These are phyloP conservation scores for Sprattus sprattus DNA, from an alignment of 2,113 vertebrate species.

Conservation along the genomic window DNA sequence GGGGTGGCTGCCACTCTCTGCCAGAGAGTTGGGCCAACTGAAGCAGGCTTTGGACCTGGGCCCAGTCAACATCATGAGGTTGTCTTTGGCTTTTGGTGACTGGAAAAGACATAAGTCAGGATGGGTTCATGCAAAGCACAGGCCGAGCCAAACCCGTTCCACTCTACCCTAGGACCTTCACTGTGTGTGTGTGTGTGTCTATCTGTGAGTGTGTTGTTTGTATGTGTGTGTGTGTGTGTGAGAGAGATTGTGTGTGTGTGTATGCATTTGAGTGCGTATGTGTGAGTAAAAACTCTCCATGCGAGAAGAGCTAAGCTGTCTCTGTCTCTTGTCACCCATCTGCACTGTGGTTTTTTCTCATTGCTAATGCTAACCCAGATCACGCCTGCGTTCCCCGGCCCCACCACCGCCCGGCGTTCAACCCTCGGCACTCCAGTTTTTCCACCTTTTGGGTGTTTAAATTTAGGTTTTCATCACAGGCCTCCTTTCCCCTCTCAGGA, in stretches of 20 bases:
- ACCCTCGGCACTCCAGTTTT: constrained; percentile 20
- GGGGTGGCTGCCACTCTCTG: constrained; percentile 42
- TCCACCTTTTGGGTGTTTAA: constrained; percentile 31
- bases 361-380: not conserved
- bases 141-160: constrained; percentile 54
- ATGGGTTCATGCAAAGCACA: constrained; percentile 54
- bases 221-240: not conserved
- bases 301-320: constrained; percentile 50
- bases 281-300: constrained; percentile 22
- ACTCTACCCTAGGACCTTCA: constrained; percentile 45
- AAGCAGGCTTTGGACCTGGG: constrained; percentile 43
- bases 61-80: constrained; percentile 65
- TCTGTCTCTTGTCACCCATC: constrained; percentile 65
- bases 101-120: constrained; percentile 66
- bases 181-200: not conserved
- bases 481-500: constrained; percentile 30
- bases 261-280: not conserved
- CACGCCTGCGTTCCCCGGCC: not conserved
- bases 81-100: constrained; percentile 64
- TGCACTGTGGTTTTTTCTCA: constrained; percentile 46
- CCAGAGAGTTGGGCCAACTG: constrained; percentile 31
- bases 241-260: not conserved
- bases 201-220: not conserved
- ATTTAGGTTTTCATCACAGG: constrained; percentile 29
- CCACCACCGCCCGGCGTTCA: constrained; percentile 4